Conservation (phyloP, 2,797 vertebrate species). For the Bovichtus diacanthus region DNA sequence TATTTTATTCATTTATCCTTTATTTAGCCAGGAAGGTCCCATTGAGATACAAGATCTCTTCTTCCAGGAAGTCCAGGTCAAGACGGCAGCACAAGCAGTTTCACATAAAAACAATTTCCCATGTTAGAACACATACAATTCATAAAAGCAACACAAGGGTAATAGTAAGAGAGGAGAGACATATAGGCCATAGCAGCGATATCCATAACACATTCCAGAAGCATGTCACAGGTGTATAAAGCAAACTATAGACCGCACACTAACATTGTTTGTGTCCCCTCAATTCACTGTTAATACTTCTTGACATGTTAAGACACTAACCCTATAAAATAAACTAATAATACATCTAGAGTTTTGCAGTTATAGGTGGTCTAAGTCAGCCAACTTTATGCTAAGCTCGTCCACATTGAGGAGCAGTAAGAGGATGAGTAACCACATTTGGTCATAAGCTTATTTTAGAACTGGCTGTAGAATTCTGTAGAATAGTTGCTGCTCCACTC, state of each 20-base stretch:
- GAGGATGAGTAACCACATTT: slow-evolving; percentile 65
- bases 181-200: too few relatives aligned
- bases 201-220: too few relatives aligned
- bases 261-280: neutral
- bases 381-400: slow-evolving; percentile 10
- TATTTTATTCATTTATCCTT: too few relatives aligned
- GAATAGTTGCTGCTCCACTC: slow-evolving; percentile 39
- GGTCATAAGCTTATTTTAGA: slow-evolving; percentile 59
- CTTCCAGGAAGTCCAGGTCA: too few relatives aligned
- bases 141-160: too few relatives aligned
- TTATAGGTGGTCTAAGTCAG: slow-evolving; percentile 14
- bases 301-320: neutral
- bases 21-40: too few relatives aligned
- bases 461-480: slow-evolving; percentile 46
- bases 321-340: neutral
- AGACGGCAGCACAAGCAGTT: too few relatives aligned
- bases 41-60: too few relatives aligned
- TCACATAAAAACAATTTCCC: too few relatives aligned
- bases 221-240: neutral
- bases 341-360: neutral
- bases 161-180: too few relatives aligned
- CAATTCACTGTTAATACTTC: neutral
- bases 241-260: neutral
- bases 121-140: too few relatives aligned
- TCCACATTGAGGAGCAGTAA: slow-evolving; percentile 41